Conservation (phyloP, 1,140 invertebrate genomes). For the Tetragnatha versicolor region DNA sequence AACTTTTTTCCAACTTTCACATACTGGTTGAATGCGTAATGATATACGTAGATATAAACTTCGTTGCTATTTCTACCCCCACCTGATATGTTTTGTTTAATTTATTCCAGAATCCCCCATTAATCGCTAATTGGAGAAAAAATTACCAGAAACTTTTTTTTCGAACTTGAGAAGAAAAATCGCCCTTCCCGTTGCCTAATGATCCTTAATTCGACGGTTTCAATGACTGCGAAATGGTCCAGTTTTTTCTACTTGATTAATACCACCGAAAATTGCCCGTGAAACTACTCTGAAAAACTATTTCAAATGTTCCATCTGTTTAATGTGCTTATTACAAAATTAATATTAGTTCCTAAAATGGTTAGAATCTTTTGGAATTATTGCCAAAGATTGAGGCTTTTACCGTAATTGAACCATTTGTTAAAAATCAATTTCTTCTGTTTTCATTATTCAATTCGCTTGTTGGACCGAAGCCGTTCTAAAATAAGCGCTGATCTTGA, state of each 20-base stretch:
- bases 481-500: too few species aligned
- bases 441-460: too few species aligned
- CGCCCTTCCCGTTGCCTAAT: constrained; percentile 9
- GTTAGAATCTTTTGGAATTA: too few species aligned
- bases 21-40: neutral
- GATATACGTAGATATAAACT: constrained; percentile 1
- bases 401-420: too few species aligned
- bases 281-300: neutral
- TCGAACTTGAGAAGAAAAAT: constrained; percentile 16
- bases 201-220: constrained; percentile 22
- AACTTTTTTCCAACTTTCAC: constrained; percentile 1
- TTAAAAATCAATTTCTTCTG: too few species aligned
- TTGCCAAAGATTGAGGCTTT: too few species aligned
- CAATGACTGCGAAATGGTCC: constrained; percentile 12
- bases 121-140: constrained; percentile 32
- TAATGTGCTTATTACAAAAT: neutral
- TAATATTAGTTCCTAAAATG: constrained; percentile 7
- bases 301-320: neutral
- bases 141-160: constrained; percentile 16
- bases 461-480: too few species aligned
- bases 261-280: neutral
- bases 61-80: neutral
- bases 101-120: constrained; percentile 19
- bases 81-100: constrained; percentile 17
- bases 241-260: constrained; percentile 8